Conservation (phyloP, 2,113 vertebrate species). For the Mesembrinibis cayennensis region DNA sequence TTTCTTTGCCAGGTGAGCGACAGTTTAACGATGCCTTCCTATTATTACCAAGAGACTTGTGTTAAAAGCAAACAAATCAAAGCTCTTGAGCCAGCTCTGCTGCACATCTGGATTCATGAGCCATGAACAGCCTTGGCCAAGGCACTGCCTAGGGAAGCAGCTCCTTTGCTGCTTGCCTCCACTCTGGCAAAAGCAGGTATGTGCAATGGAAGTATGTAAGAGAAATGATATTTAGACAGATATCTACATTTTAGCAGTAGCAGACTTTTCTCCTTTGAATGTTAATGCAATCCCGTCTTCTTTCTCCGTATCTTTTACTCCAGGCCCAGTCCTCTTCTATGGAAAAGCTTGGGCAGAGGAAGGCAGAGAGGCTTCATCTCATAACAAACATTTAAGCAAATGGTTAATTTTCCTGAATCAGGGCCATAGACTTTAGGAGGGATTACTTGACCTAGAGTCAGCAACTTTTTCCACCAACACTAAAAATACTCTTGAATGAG, state of each 20-base stretch:
- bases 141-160: background rate
- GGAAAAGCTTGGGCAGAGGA: background rate
- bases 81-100: background rate
- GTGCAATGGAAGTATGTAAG: background rate
- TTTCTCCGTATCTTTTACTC: background rate
- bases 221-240: background rate
- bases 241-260: background rate
- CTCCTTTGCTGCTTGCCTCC: background rate
- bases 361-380: background rate
- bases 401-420: background rate
- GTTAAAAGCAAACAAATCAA: background rate
- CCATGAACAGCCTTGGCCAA: background rate
- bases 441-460: conserved; percentile 17
- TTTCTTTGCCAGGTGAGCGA: background rate
- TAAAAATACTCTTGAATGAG: conserved; percentile 25
- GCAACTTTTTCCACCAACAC: conserved; percentile 25
- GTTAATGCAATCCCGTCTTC: fast-evolving
- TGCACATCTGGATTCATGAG: background rate
- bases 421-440: background rate
- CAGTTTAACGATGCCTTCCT: background rate
- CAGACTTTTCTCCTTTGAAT: background rate
- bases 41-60: background rate
- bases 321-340: background rate
- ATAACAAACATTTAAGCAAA: background rate
- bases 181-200: background rate